Base-by-base conservation (phyloP, 2,797 vertebrate genomes). In the Gila robusta region DNA sequence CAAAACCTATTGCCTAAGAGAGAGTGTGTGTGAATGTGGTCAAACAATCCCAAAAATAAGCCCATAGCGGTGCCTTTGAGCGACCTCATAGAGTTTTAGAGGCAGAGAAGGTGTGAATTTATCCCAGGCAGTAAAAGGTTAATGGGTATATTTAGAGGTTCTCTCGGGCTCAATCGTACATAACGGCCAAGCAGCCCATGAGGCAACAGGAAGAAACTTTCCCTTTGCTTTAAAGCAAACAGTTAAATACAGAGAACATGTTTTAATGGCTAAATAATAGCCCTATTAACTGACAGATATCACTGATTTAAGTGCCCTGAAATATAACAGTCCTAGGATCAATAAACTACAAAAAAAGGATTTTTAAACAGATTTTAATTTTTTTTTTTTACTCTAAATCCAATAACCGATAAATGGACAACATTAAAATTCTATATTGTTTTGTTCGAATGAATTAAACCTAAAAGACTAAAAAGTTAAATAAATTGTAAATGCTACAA, bases 81-180 rank as follows among this genome's bases (percentile, higher is more conserved):
- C 16, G 37, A 28, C 71, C 86, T 66, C 59, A 26, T 35, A 26
- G 47, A 82, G 81, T 92, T 59, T 76, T 71, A 71, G 56, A 82
- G 28, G 88, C 90, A 32, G 92, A 93, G 92, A 93, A 93, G 93
- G 90, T 92, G 92, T 92, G 69, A 91, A 91, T 88, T 69, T 89
- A 87, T 91, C 84, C 89, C 83, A 6, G 90, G 92, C 90, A 59
- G 64, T 85, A 82, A 82, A 89, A 82, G 91, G 93, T 94, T 94
- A 94, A 95, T 94, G 91, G 92, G 89, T 93, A 72, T 94, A 90
- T 93, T 94, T 94, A 93, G 91, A 91, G 73, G 79, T 86, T 39
- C 84, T 86, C 84, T 86, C 56, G 5, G 84, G 84, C 78, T 73
- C 54, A 73, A 47, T 85, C 41, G 59, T 49, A 85, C 54, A 44